A percentile compares a stretch with the other conserved stretches of the same genome.
phyloP scores from a whole-genome alignment of 2,113 vertebrate species.

The Phyllostomus hastatus region DNA sequence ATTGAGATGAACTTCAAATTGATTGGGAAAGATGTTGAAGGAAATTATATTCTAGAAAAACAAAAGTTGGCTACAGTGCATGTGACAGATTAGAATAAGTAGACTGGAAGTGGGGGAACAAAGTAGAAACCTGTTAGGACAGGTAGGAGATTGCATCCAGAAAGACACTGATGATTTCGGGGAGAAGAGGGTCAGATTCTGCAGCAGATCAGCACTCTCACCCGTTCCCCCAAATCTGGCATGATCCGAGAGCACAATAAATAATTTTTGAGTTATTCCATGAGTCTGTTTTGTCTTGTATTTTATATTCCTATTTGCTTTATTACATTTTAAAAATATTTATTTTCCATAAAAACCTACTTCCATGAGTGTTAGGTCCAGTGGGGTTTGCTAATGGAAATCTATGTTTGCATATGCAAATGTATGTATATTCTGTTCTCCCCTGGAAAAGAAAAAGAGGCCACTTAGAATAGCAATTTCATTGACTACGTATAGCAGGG shows the following conservation, averaged over 20 bases:
- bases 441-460: neutral
- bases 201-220: neutral
- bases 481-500: neutral
- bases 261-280: neutral
- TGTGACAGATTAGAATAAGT: neutral
- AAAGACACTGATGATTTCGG: too few relatives aligned
- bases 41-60: neutral
- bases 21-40: neutral
- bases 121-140: neutral
- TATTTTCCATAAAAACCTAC: neutral
- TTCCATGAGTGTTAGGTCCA: neutral
- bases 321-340: neutral
- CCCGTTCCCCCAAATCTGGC: neutral
- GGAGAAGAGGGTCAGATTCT: neutral
- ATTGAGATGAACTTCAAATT: neutral
- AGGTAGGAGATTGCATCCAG: fast-evolving
- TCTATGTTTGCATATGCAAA: neutral
- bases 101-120: neutral
- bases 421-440: neutral
- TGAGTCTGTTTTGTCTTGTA: neutral
- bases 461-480: neutral
- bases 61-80: neutral
- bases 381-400: neutral
- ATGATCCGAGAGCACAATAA: neutral
- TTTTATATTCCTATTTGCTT: neutral